phyloP scores from a whole-genome alignment of 2,113 vertebrate genomes.

The Nicator chloris region DNA sequence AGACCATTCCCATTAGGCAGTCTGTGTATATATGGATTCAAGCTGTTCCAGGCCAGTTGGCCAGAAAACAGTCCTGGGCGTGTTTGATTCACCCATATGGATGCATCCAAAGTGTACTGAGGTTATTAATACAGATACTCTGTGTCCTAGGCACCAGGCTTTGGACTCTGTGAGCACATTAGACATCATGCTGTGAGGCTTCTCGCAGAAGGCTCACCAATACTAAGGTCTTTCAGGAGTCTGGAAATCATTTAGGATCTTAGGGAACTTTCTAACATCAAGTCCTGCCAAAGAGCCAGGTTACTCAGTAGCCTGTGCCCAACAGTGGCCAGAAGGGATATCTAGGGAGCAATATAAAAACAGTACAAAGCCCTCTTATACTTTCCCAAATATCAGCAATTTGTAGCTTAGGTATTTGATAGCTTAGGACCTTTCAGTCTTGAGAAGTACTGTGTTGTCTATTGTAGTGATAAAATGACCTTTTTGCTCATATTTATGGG shows the following conservation, averaged over 20 bases:
- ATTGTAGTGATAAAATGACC: not conserved
- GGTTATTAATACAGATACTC: not conserved
- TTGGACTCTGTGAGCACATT: not conserved
- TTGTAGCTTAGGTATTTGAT: not conserved
- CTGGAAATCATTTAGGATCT: not conserved
- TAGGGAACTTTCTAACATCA: not conserved
- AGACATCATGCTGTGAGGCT: not conserved
- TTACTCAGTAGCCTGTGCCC: not conserved
- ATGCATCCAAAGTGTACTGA: not conserved
- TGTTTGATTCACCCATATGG: not conserved
- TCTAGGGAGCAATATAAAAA: not conserved
- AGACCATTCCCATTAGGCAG: not conserved
- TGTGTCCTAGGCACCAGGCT: not conserved
- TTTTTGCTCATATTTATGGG: not conserved
- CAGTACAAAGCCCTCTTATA: not conserved
- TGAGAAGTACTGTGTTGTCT: not conserved
- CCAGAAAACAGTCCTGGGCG: not conserved
- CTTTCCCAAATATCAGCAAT: not conserved
- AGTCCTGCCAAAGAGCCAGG: not conserved
- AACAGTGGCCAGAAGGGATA: not conserved
- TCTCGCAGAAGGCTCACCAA: not conserved
- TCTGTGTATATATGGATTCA: not conserved
- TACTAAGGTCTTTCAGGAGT: not conserved
- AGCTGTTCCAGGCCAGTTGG: not conserved
- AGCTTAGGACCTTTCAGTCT: not conserved